Percentiles rank a stretch among this genome's conserved stretches.
Conservation (phyloP, 1,140 invertebrate species). For the Holotrichia oblita region DNA sequence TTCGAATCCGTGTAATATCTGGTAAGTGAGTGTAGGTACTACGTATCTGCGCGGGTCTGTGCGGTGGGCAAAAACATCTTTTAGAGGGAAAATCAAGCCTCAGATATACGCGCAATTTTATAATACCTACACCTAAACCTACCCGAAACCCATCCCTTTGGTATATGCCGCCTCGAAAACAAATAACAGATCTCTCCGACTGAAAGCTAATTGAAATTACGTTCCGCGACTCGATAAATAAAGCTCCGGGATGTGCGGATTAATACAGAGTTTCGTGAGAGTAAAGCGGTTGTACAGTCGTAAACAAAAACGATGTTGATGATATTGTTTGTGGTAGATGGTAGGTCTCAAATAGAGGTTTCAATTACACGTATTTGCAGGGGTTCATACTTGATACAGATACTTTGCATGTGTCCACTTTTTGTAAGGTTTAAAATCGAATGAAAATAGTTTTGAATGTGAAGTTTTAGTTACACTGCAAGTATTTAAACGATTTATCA, state of each 20-base stretch:
- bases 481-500: too few species aligned
- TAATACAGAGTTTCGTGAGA: not conserved
- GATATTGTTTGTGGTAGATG: too few species aligned
- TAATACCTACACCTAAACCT: not conserved
- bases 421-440: too few species aligned
- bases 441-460: too few species aligned
- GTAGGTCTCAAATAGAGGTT: too few species aligned
- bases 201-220: conserved; percentile 35
- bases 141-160: not conserved
- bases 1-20: not conserved
- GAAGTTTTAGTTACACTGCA: too few species aligned
- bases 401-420: too few species aligned
- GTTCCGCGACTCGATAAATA: not conserved
- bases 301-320: not conserved
- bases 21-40: not conserved
- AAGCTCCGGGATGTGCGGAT: conserved; percentile 17
- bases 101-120: not conserved
- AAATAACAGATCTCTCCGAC: not conserved
- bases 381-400: too few species aligned
- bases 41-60: not conserved
- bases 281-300: not conserved
- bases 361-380: too few species aligned
- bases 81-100: not conserved
- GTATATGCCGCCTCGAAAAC: not conserved
- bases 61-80: not conserved